A percentile compares a stretch with the other conserved stretches of the same genome.
Conservation (phyloP, 1,140 invertebrate species). For the Trichonephila clavata region DNA sequence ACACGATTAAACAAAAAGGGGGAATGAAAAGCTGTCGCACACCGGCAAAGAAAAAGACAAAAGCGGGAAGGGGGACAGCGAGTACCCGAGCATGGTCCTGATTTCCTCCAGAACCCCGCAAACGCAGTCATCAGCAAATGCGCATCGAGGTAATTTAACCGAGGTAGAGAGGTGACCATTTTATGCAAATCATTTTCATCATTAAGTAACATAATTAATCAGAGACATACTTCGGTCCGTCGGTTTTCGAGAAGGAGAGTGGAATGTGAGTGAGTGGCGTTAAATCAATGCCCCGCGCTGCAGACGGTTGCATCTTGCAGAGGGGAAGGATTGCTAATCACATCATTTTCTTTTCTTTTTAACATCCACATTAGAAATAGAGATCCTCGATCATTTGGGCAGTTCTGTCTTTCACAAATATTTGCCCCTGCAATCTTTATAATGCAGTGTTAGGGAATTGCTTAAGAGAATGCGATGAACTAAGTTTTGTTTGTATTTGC, state of each 20-base stretch:
- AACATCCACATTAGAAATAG: slow-evolving; percentile 22
- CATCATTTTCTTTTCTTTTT: slow-evolving; percentile 4
- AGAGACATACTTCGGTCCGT: slow-evolving; percentile 22
- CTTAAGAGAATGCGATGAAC: neutral
- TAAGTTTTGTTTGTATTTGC: neutral
- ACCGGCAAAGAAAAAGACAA: neutral
- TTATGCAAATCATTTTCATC: slow-evolving; percentile 67
- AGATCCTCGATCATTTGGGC: neutral
- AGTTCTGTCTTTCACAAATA: slow-evolving; percentile 14
- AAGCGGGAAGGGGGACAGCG: neutral
- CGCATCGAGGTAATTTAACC: slow-evolving; percentile 15
- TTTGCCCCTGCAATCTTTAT: neutral
- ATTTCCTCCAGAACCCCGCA: neutral
- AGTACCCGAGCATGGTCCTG: neutral
- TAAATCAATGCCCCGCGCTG: slow-evolving; percentile 34
- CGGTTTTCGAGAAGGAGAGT: slow-evolving; percentile 4
- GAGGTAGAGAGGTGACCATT: slow-evolving; percentile 27
- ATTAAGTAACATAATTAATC: slow-evolving; percentile 65
- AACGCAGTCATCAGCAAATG: slow-evolving; percentile 17
- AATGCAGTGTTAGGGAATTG: neutral
- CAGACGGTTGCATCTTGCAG: neutral
- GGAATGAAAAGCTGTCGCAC: neutral
- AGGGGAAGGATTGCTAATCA: slow-evolving; percentile 17
- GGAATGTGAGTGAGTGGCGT: neutral
- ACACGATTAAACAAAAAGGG: neutral